Evolutionary conservation across 2,888 invertebrate genomes (phyloP).

Genomic region (Endotricha flammealis): DNA sequence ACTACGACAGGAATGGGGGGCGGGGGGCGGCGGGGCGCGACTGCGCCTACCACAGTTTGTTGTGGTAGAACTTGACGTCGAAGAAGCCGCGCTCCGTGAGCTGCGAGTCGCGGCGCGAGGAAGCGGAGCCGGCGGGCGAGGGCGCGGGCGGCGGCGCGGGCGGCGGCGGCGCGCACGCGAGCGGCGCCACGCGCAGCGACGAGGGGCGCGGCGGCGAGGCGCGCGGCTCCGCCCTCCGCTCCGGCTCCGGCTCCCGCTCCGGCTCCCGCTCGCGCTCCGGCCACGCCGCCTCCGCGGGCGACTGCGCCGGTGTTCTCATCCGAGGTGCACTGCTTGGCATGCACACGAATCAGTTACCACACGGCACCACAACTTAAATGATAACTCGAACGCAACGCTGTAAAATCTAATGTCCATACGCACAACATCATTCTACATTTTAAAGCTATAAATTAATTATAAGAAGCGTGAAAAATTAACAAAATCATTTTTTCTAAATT

Average conservation of each 20-base stretch:
- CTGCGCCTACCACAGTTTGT: constrained; percentile 83
- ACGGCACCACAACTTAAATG: too few relatives aligned
- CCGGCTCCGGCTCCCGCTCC: constrained; percentile 9
- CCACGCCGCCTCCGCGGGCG: constrained; percentile 2
- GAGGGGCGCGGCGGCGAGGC: constrained; percentile 30
- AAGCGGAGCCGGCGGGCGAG: constrained; percentile 28
- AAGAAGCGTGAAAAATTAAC: too few relatives aligned
- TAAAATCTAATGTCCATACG: too few relatives aligned
- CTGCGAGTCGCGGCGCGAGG: constrained; percentile 51
- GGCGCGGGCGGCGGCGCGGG: constrained; percentile 16
- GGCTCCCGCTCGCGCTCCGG: constrained; percentile 8
- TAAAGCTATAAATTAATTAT: too few relatives aligned
- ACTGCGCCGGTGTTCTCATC: constrained; percentile 9
- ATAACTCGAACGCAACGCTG: too few relatives aligned
- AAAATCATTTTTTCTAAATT: too few relatives aligned
- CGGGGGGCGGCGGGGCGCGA: not conserved
- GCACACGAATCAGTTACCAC: constrained; percentile 30
- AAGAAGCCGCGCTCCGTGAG: constrained; percentile 83
- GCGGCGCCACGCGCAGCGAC: constrained; percentile 28
- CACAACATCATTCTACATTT: too few relatives aligned
- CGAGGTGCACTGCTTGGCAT: constrained; percentile 16
- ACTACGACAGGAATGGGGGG: too few relatives aligned
- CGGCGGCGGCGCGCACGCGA: constrained; percentile 11
- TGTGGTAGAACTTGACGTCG: constrained; percentile 88
- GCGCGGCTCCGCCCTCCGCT: constrained; percentile 11